phyloP scores from a whole-genome alignment of 2,797 vertebrate species.

The Hozukius guyotensis region DNA sequence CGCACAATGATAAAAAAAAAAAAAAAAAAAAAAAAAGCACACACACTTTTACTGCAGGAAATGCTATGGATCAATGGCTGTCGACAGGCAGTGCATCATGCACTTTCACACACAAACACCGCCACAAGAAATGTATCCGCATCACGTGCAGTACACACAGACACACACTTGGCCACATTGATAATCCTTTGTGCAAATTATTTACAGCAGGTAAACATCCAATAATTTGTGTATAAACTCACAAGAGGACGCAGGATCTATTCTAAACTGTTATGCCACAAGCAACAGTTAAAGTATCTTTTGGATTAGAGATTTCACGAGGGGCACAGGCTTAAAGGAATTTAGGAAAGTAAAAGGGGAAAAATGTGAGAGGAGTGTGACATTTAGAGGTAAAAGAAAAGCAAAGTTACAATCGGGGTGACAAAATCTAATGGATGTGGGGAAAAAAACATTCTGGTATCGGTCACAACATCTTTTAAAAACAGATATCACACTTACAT shows the following conservation, averaged over 20 bases:
- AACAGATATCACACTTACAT: background rate
- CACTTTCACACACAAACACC: slow-evolving; percentile 16
- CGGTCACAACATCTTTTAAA: background rate
- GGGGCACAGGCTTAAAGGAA: background rate
- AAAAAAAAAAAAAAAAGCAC: background rate
- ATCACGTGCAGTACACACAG: background rate
- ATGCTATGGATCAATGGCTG: slow-evolving; percentile 41
- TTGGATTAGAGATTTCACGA: background rate
- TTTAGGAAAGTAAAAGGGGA: too few species aligned
- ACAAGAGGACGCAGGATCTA: background rate
- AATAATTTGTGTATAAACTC: background rate
- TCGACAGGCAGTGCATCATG: slow-evolving; percentile 51
- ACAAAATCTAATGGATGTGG: background rate
- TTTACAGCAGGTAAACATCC: slow-evolving; percentile 48
- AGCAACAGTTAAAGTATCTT: background rate
- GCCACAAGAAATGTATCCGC: slow-evolving; percentile 20
- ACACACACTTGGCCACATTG: slow-evolving; percentile 12
- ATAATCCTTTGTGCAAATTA: slow-evolving; percentile 47
- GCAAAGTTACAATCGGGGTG: background rate
- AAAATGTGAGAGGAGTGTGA: background rate
- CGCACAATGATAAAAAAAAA: background rate
- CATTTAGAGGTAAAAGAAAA: background rate
- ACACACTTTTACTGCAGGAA: slow-evolving; percentile 10
- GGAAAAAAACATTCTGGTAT: background rate
- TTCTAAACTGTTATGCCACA: background rate